Base-by-base conservation (phyloP, 1,140 invertebrate genomes). In the Drosophila ohnishii region DNA sequence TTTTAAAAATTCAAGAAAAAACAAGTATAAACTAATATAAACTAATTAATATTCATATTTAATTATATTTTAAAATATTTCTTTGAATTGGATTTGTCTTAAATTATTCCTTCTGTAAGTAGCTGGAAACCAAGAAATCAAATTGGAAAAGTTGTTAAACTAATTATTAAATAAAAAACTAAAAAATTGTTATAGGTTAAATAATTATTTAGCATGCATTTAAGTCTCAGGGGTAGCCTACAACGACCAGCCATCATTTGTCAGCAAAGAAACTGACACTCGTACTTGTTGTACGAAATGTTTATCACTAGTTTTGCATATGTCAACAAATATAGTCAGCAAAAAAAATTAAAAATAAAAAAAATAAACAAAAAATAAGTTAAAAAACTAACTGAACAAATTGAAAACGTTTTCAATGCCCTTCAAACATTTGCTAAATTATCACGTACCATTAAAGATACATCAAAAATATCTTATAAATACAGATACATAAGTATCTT, bases 271-370 rank as follows among this genome's bases (percentile, higher is more conserved):
- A 61, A 42, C 37, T 35, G 16, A 22, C 35, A 32, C 51, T 37
- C n/a, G 22, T 2, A 45, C 22, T 11, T 14, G 50, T 16, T 44
- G 50, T 51, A 30, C 22, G 28, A 44, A 61, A 44, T 73, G 45
- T 55, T 44, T 40, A 40, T 30, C 44, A 55, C 14, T 30, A 51
- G 28, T 64, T 70, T 42, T 55, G 75, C 48, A 53, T 64, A 45
- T 70, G 47, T 42, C 53, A 58, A 56, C 73, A 63, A 53, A 30
- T 51, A 39, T 59, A 69, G 62, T 47, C 45, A 32, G 45, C 14
- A 28, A 48, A 28, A 45, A 45, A 14, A 6, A 45, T 5, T 5
- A 14, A 45, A 22, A 50, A 50, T 22, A 19, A 28, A 48, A n/a
- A 2, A 47, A 14, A 25, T 45, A 19, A 45, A 16, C 16, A 45